A percentile compares a stretch with the other conserved stretches of the same genome.
Evolutionary conservation across 2,888 invertebrate genomes (phyloP).

Genomic region (Dicyrtoma fusca): DNA sequence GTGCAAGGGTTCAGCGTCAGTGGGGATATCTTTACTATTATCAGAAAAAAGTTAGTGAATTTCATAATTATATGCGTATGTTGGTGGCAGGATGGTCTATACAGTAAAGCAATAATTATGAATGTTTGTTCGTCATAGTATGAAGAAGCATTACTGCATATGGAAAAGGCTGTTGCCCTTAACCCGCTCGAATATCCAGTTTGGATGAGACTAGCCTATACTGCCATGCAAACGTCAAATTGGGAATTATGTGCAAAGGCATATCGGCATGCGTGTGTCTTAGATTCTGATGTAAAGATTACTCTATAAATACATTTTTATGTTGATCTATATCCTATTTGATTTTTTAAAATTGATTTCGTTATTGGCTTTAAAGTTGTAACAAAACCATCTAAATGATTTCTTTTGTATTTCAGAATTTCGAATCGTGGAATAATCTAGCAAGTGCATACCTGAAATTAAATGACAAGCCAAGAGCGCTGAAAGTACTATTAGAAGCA

Average conservation of each 20-base stretch:
- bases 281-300: conserved; percentile 77
- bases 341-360: too few relatives aligned
- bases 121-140: conserved; percentile 65
- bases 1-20: conserved; percentile 83
- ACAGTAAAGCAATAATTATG: too few relatives aligned
- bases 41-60: conserved; percentile 64
- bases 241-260: conserved; percentile 83
- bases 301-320: too few relatives aligned
- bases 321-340: too few relatives aligned
- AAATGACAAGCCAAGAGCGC: conserved; percentile 82
- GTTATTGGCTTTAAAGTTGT: too few relatives aligned
- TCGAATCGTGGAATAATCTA: conserved; percentile 98
- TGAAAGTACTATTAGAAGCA: conserved; percentile 83
- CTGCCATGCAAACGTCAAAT: conserved; percentile 75
- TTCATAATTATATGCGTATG: too few relatives aligned
- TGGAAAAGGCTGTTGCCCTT: conserved; percentile 78
- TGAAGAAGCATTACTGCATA: conserved; percentile 76
- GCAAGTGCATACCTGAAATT: conserved; percentile 89
- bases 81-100: too few relatives aligned
- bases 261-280: conserved; percentile 80
- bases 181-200: conserved; percentile 85
- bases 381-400: too few relatives aligned
- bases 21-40: conserved; percentile 81
- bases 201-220: conserved; percentile 84
- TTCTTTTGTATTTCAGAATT: conserved; percentile 72